These are phyloP conservation scores for Rhea pennata DNA, from an alignment of 2,113 vertebrate species.

Conservation along the genomic window DNA sequence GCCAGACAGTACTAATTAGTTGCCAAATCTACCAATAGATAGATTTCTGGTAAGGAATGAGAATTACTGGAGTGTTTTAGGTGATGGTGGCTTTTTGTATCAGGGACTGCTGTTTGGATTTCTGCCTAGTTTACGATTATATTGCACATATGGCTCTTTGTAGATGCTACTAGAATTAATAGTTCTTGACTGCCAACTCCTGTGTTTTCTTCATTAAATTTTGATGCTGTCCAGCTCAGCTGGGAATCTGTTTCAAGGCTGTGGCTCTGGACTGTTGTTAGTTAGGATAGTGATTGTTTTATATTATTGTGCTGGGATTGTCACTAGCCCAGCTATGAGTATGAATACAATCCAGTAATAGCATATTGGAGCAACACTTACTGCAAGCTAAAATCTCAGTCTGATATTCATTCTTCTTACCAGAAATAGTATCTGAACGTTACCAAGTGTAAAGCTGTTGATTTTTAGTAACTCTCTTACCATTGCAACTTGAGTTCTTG, in stretches of 20 bases:
- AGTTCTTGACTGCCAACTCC: not conserved
- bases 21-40: not conserved
- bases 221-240: conserved; percentile 31
- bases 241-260: not conserved
- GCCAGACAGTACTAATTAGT: not conserved
- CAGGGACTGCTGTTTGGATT: not conserved
- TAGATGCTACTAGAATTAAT: not conserved
- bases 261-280: not conserved
- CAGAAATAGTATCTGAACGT: not conserved
- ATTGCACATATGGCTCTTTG: not conserved
- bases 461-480: conserved; percentile 65
- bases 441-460: not conserved
- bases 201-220: conserved; percentile 6
- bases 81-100: not conserved
- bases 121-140: not conserved
- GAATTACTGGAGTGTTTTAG: not conserved
- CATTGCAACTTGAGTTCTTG: conserved; percentile 62
- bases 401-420: not conserved
- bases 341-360: not conserved
- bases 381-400: not conserved
- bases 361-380: not conserved
- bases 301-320: not conserved
- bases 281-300: not conserved
- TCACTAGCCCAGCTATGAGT: not conserved
- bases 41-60: not conserved